Evolutionary conservation across 2,888 invertebrate genomes (phyloP).

Genomic region (Teinopalpus imperialis): DNA sequence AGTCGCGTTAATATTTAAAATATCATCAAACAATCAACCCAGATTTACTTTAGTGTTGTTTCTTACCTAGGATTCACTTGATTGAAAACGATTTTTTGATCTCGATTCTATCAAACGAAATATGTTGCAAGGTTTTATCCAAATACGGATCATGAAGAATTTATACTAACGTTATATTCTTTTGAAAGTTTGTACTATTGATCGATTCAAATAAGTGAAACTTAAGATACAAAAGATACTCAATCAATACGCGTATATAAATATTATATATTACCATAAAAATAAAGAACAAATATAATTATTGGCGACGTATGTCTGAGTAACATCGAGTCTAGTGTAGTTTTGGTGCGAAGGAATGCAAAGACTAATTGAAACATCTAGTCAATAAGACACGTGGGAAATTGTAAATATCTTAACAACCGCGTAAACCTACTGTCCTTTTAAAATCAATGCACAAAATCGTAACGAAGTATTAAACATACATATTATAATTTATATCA

Average conservation of each 20-base stretch:
- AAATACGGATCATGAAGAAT: background rate
- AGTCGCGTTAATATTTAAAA: conserved; percentile 15
- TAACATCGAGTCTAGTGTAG: conserved; percentile 19
- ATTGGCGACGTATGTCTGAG: conserved; percentile 1
- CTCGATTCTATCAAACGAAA: background rate
- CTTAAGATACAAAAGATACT: background rate
- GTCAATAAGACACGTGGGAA: conserved; percentile 50
- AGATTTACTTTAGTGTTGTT: background rate
- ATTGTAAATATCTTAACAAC: conserved; percentile 50
- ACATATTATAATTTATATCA: conserved; percentile 66
- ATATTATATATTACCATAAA: conserved; percentile 10
- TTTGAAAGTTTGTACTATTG: too few species aligned
- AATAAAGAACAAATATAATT: background rate
- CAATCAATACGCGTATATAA: conserved; percentile 8
- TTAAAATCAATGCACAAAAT: conserved; percentile 61
- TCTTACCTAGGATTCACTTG: background rate
- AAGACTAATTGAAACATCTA: conserved; percentile 48
- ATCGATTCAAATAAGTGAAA: conserved; percentile 5
- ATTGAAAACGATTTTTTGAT: background rate
- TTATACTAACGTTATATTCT: conserved; percentile 4
- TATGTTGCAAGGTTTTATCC: background rate
- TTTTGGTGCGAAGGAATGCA: conserved; percentile 15
- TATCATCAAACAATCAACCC: background rate
- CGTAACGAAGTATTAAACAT: conserved; percentile 68
- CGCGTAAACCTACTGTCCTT: conserved; percentile 38